phyloP scores from a whole-genome alignment of 1,140 invertebrate species.

The Chymomyza costata region DNA sequence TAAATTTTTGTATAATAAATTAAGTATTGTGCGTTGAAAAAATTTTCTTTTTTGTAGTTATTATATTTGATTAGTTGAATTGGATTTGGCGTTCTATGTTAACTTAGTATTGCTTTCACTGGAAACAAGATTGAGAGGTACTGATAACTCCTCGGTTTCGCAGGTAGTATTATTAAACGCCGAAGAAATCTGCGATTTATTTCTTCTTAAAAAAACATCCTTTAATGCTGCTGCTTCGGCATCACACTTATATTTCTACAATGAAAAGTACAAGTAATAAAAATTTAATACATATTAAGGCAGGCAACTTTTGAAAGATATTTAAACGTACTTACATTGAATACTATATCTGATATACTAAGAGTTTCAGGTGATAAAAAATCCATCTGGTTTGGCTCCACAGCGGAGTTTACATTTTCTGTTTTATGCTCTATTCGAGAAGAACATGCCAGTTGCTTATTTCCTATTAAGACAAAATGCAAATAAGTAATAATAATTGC shows the following conservation, averaged over 20 bases:
- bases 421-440: constrained; percentile 22
- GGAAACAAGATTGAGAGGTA: constrained; percentile 70
- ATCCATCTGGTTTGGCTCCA: constrained; percentile 27
- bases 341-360: constrained; percentile 35
- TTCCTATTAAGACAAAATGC: constrained; percentile 20
- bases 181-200: constrained; percentile 49
- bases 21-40: constrained; percentile 22
- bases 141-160: constrained; percentile 53
- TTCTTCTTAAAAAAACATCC: constrained; percentile 50
- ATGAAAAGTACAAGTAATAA: constrained; percentile 1
- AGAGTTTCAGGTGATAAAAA: constrained; percentile 17
- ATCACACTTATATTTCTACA: constrained; percentile 56
- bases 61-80: constrained; percentile 41
- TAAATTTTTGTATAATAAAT: too few species aligned
- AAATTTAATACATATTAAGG: too few species aligned
- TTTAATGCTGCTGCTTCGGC: constrained; percentile 44
- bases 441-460: constrained; percentile 21
- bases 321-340: constrained; percentile 30
- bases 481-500: constrained; percentile 2
- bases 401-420: constrained; percentile 20
- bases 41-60: constrained; percentile 34
- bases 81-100: constrained; percentile 70
- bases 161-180: constrained; percentile 51
- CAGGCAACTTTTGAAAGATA: too few species aligned
- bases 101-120: constrained; percentile 71